Evolutionary conservation across 2,888 invertebrate species (phyloP), one percentile per base, ranked within the genome.

Genomic region (Epirrita christyi): DNA sequence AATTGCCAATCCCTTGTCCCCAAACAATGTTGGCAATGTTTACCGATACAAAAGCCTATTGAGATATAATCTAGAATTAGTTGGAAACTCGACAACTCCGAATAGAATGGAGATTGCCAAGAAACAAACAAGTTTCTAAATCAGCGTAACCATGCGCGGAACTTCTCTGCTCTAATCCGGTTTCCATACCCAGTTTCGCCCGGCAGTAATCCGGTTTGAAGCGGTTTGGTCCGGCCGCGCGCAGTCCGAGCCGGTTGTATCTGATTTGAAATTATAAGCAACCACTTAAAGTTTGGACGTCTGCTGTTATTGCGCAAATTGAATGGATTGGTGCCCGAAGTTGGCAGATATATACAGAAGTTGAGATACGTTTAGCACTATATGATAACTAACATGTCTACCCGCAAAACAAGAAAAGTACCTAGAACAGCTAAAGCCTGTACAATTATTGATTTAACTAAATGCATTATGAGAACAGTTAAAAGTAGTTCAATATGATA

Each of bases 81-180:
- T 80, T 81, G 72, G 76, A 76, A 81, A 82, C 75, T 79, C 62
- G 62, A 66, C 58, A 73, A 73, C 69, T 71, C 68, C 67, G 72
- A 71, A 75, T 70, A 71, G 71, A 73, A 76, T 71, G 71, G 57
- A 59, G 59, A 61, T 76, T 80, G 76, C 74, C 80, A 81, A 83
- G 86, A 80, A 87, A 86, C 86, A 85, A 87, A 85, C 86, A 86
- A 89, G 88, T 86, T 88, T 83, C 87, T 81, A 85, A 87, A 87
- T 89, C 86, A 83, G 84, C 83, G 85, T 85, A 82, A 84, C 88
- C 87, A 86, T 88, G 84, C 88, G 81, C 81, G 74, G 77, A 87
- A 88, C 81, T 87, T 85, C 76, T 73, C 75, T 73, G 81, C 81
- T 80, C 81, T 88, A 88, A 88, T 86, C 86, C 80, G 77, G 83